Evolutionary conservation across 1,140 invertebrate genomes (phyloP), one percentile per base, ranked within the genome.

Genomic region (Drosophila ambigua): DNA sequence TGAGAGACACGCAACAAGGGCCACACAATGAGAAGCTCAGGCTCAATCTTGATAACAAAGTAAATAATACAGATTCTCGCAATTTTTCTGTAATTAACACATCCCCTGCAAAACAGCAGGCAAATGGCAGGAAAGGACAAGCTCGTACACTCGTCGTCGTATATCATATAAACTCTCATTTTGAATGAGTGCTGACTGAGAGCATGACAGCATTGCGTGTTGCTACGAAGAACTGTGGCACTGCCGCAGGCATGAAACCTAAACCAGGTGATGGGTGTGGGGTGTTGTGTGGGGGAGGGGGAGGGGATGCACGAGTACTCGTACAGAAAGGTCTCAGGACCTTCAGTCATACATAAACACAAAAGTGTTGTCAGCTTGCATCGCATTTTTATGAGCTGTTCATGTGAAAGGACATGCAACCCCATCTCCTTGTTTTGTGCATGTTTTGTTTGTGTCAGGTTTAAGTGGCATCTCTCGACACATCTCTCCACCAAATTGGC

Each of bases 11-110:
- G 58, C 50, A 66, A 72, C 46, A 69, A 59, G 50, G 51, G 58
- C 26, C 53, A 43, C 81, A 79, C 67, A 67, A 67, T 65, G 68
- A 41, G 31, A 45, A 74, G 64, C 78, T 68, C 43, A 49, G 77
- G 72, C 72, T 78, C 62, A 63, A 77, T 78, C 74, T 77, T 75
- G 81, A 85, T 87, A 85, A 78, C 82, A 85, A 85, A 81, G 82
- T 87, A 85, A 85, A 85, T 85, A 87, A 87, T 87, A 87, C 74
- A 72, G 82, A 87, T 87, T 85, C 74, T 87, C 74, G 74, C 82
- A 87, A 87, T 87, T 85, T 85, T 87, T 87, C 77, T 82, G 82
- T 85, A 85, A 85, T 85, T 85, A 85, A 87, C 82, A 85, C 82
- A 87, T 82, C 65, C 82, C 68, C 51, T 68, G 69, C 71, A 77